These are phyloP conservation scores for Heterodera carotae DNA, from an alignment of 1,140 invertebrate species.

Conservation along the genomic window DNA sequence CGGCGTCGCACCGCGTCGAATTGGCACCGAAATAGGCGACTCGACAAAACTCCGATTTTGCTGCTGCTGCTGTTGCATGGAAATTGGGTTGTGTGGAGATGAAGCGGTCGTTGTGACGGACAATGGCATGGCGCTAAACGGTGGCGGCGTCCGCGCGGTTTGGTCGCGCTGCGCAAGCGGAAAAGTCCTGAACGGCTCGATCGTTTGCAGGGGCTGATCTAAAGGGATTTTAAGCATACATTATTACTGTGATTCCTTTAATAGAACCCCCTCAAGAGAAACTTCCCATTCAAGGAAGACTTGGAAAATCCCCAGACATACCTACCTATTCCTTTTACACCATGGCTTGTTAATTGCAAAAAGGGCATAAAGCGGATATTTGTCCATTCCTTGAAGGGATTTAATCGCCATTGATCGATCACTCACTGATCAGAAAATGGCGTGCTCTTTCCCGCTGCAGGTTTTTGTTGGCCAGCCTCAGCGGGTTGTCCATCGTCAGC, in stretches of 20 bases:
- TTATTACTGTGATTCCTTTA: too few species aligned
- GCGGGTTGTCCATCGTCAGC: constrained; percentile 23
- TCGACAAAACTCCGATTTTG: background rate
- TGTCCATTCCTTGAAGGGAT: too few species aligned
- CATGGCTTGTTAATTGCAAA: too few species aligned
- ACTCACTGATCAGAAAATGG: constrained; percentile 17
- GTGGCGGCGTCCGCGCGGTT: background rate
- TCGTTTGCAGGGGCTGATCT: constrained; percentile 9
- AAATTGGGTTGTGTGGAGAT: background rate
- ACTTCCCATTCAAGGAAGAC: too few species aligned
- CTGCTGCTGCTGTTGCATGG: background rate
- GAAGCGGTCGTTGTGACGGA: constrained; percentile 6
- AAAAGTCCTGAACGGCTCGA: constrained; percentile 11
- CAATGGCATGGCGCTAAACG: background rate
- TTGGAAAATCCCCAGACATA: too few species aligned
- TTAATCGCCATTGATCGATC: too few species aligned
- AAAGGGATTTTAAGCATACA: too few species aligned
- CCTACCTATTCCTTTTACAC: too few species aligned
- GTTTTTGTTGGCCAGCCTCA: constrained; percentile 38
- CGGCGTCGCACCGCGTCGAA: constrained; percentile 44
- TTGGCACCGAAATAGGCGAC: background rate
- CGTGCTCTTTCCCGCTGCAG: constrained; percentile 34
- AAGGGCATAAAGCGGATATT: too few species aligned
- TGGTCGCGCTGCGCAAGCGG: background rate
- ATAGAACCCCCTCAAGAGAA: too few species aligned